Evolutionary conservation across 1,140 invertebrate genomes (phyloP).

Genomic region (Thaumetopoea pityocampa): DNA sequence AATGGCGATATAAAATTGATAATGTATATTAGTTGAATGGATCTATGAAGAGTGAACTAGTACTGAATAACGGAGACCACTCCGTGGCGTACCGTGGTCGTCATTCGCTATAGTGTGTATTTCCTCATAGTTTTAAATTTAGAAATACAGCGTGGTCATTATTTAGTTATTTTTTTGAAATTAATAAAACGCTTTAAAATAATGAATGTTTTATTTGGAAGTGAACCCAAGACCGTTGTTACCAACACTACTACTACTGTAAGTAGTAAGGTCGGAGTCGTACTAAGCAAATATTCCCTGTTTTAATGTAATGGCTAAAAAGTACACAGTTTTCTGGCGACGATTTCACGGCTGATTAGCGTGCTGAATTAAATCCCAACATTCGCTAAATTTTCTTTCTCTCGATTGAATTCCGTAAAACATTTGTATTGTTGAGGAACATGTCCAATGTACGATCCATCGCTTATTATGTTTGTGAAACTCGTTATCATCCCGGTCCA

Average conservation of each 20-base stretch:
- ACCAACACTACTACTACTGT: background rate
- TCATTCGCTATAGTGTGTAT: conserved; percentile 52
- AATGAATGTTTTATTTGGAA: conserved; percentile 16
- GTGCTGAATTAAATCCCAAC: too few relatives aligned
- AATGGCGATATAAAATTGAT: conserved; percentile 34
- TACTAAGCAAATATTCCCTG: too few relatives aligned
- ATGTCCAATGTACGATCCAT: too few relatives aligned
- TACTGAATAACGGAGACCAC: conserved; percentile 41
- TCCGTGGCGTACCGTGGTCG: conserved; percentile 33
- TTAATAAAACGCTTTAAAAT: conserved; percentile 71
- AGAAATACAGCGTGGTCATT: conserved; percentile 62
- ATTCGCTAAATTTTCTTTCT: too few relatives aligned
- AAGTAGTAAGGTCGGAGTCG: conserved; percentile 1
- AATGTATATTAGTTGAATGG: conserved; percentile 34
- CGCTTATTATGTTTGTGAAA: too few relatives aligned
- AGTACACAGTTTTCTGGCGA: too few relatives aligned
- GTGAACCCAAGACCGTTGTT: background rate
- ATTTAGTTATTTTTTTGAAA: conserved; percentile 71
- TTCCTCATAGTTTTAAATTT: conserved; percentile 60
- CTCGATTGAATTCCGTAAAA: too few relatives aligned
- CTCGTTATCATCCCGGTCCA: too few relatives aligned
- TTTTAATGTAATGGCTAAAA: too few relatives aligned
- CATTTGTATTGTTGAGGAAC: too few relatives aligned
- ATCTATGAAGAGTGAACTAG: conserved; percentile 38
- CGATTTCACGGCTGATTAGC: too few relatives aligned